phyloP scores from a whole-genome alignment of 64 coral and sea anemone species.

The Anthopleura sola region DNA sequence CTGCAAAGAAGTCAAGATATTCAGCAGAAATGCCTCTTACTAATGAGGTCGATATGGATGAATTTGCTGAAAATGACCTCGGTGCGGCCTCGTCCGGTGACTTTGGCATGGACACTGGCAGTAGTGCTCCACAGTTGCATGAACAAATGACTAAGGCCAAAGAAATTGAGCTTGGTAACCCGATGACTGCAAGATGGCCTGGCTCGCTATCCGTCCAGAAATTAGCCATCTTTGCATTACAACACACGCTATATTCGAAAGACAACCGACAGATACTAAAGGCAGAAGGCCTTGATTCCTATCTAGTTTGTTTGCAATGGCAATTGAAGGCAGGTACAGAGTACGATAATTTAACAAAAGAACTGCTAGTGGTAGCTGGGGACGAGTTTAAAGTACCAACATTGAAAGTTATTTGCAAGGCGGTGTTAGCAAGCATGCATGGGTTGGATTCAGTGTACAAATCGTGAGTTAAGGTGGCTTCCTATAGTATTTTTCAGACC shows the following conservation, averaged over 20 bases:
- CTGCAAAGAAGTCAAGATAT: neutral
- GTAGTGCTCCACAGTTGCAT: neutral
- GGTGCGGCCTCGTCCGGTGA: neutral
- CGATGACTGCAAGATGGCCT: neutral
- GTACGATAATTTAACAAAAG: neutral
- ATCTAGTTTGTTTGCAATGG: slow-evolving; percentile 8
- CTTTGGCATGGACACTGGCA: neutral
- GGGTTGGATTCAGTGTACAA: neutral
- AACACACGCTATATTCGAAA: neutral
- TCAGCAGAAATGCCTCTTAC: neutral
- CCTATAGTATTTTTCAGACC: too few species aligned
- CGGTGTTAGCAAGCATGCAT: neutral
- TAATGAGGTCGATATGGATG: neutral
- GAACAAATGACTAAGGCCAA: neutral
- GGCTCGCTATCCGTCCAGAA: neutral
- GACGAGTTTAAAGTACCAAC: neutral
- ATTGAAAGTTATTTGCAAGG: neutral
- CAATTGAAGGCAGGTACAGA: neutral
- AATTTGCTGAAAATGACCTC: neutral
- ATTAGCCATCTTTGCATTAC: neutral
- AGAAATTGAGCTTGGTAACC: neutral
- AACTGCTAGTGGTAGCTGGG: neutral
- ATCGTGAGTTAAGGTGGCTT: neutral
- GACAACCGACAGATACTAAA: neutral
- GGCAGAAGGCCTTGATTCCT: neutral